phyloP scores from a whole-genome alignment of 2,797 vertebrate genomes.

The Okamejei kenojei region DNA sequence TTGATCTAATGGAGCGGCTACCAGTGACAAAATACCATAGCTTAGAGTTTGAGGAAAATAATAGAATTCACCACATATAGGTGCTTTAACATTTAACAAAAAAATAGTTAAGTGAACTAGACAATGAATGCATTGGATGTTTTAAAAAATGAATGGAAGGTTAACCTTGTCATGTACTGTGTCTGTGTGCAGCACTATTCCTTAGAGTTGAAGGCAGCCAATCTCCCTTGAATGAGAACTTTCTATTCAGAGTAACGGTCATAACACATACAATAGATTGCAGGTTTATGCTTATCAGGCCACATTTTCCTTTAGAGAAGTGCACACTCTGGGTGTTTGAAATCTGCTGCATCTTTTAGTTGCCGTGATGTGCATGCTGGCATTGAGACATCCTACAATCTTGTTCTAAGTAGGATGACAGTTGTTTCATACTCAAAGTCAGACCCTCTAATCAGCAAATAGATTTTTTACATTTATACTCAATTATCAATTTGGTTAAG shows the following conservation, averaged over 20 bases:
- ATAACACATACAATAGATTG: conserved; percentile 65
- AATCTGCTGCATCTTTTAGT: conserved; percentile 43
- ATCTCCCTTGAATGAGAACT: conserved; percentile 54
- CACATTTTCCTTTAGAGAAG: conserved; percentile 35
- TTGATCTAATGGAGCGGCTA: conserved; percentile 65
- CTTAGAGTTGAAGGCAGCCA: conserved; percentile 52
- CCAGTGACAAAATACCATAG: conserved; percentile 63
- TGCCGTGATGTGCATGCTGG: conserved; percentile 52
- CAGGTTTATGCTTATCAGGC: conserved; percentile 26
- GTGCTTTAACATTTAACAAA: conserved; percentile 68
- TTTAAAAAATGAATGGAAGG: conserved; percentile 70
- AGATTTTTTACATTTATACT: background rate
- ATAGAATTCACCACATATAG: conserved; percentile 62
- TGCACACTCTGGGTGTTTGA: conserved; percentile 30
- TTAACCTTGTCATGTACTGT: conserved; percentile 70
- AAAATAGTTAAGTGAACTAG: conserved; percentile 59
- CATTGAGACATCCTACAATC: conserved; percentile 36
- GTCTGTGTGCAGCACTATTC: conserved; percentile 70
- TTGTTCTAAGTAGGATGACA: conserved; percentile 27
- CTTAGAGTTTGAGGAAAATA: conserved; percentile 68
- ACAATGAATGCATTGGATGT: conserved; percentile 67
- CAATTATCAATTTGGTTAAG: background rate
- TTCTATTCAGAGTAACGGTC: conserved; percentile 68
- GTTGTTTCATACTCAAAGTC: background rate
- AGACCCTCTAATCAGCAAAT: background rate